Evolutionary conservation across 1,140 invertebrate genomes (phyloP).

Genomic region (Micrasema longulum): DNA sequence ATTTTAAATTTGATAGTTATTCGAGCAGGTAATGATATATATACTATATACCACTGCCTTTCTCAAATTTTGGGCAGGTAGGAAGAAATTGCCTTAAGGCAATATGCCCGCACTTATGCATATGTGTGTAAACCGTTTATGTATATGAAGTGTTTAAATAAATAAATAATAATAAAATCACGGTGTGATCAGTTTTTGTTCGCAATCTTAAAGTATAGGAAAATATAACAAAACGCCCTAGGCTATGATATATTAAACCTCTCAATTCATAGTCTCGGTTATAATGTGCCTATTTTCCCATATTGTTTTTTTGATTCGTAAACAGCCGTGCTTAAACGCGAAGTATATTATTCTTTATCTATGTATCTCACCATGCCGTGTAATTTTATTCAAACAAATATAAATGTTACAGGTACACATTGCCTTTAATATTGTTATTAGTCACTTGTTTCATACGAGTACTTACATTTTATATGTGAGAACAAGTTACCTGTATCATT

Average conservation of each 20-base stretch:
- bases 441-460: slow-evolving; percentile 6
- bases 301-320: slow-evolving; percentile 34
- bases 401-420: not conserved
- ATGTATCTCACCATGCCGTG: not conserved
- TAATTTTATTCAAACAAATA: slow-evolving; percentile 14
- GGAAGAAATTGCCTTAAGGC: too few species aligned
- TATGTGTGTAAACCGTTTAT: too few species aligned
- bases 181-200: too few species aligned
- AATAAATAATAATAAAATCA: too few species aligned
- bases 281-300: slow-evolving; percentile 18
- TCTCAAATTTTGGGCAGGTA: too few species aligned
- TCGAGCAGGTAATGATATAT: too few species aligned
- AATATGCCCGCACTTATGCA: too few species aligned
- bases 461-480: not conserved
- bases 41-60: too few species aligned
- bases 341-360: slow-evolving; percentile 39
- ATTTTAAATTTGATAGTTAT: too few species aligned
- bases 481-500: not conserved
- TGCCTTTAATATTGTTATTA: not conserved
- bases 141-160: too few species aligned
- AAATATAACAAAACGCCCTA: slow-evolving; percentile 23
- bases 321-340: slow-evolving; percentile 19
- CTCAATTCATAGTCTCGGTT: slow-evolving; percentile 43
- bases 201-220: too few species aligned
- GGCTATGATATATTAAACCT: slow-evolving; percentile 28